These are phyloP conservation scores for Silvanus unidentatus DNA, from an alignment of 2,888 invertebrate genomes.

Conservation along the genomic window DNA sequence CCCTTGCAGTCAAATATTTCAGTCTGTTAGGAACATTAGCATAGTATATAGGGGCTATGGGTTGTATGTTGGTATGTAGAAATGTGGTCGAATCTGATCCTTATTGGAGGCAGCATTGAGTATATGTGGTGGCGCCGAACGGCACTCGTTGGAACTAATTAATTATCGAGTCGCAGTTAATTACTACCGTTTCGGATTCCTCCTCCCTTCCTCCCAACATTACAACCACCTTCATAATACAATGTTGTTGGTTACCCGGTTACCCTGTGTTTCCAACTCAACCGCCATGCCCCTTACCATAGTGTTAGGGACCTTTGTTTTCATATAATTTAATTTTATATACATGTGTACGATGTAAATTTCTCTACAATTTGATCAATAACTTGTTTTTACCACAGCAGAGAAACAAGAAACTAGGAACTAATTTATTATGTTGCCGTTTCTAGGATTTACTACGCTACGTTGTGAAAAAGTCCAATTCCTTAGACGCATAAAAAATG, in stretches of 20 bases:
- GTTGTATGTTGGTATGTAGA: neutral
- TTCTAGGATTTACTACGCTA: too few species aligned
- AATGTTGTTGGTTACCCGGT: constrained; percentile 4
- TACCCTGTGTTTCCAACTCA: constrained; percentile 17
- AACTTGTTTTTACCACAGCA: too few species aligned
- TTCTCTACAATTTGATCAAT: too few species aligned
- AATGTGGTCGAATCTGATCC: constrained; percentile 25
- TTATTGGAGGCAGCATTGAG: constrained; percentile 17
- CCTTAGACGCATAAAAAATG: too few species aligned
- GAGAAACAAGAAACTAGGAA: too few species aligned
- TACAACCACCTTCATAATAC: constrained; percentile 26
- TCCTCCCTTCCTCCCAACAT: constrained; percentile 24
- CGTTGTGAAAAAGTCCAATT: too few species aligned
- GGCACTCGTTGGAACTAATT: constrained; percentile 46
- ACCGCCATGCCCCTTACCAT: constrained; percentile 19
- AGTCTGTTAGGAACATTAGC: constrained; percentile 18
- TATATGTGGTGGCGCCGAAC: constrained; percentile 36
- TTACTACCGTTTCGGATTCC: constrained; percentile 43
- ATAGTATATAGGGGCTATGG: constrained; percentile 3
- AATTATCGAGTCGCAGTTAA: constrained; percentile 47
- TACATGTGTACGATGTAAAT: constrained; percentile 16
- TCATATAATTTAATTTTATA: constrained; percentile 44
- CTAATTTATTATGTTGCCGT: too few species aligned
- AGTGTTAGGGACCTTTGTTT: constrained; percentile 34
- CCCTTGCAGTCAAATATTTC: constrained; percentile 30